phyloP scores from a whole-genome alignment of 2,113 vertebrate genomes.

The Corythaixoides concolor region DNA sequence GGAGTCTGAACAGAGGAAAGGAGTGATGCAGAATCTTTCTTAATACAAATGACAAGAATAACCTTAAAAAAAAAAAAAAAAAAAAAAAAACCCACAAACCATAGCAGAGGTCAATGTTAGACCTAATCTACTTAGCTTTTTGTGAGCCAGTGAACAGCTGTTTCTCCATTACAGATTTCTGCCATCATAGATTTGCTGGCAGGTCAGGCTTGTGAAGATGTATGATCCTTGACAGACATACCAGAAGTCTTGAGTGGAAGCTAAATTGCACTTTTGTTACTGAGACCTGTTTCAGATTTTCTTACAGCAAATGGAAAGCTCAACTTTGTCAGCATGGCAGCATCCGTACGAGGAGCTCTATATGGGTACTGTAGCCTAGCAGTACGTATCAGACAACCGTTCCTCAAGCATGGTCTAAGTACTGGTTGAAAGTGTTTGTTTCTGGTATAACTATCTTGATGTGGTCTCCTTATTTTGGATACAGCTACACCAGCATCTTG shows the following conservation, averaged over 20 bases:
- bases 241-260: not conserved
- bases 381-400: not conserved
- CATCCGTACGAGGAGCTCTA: not conserved
- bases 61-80: not conserved
- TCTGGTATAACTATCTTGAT: not conserved
- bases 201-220: not conserved
- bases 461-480: not conserved
- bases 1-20: not conserved
- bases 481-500: not conserved
- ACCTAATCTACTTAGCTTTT: not conserved
- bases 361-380: not conserved
- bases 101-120: not conserved
- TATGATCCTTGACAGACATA: not conserved
- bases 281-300: not conserved
- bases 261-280: not conserved
- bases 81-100: not conserved
- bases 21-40: not conserved
- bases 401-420: not conserved
- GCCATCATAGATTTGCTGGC: not conserved
- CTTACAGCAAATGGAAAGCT: not conserved
- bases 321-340: not conserved
- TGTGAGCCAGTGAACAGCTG: not conserved
- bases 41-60: not conserved
- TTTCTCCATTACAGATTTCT: not conserved
- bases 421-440: not conserved